Evolutionary conservation across 2,113 vertebrate species (phyloP), one percentile per base, ranked within the genome.

Genomic region (Pteropus alecto): DNA sequence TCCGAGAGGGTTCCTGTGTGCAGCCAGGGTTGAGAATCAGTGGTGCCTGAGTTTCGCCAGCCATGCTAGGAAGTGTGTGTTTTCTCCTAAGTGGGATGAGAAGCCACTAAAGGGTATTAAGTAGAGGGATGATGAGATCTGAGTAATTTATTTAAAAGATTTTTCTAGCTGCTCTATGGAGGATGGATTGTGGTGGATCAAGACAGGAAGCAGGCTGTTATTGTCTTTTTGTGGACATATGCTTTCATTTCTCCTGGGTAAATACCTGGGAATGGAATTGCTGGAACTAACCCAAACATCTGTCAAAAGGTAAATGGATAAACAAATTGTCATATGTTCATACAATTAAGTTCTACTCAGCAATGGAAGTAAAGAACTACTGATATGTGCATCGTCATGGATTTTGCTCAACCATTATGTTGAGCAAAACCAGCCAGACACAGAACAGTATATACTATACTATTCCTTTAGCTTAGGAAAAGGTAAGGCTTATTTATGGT

Each of bases 201-300:
- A 41, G 91, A 73, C 60, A 74, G 26, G 65, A 92, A 78, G 38
- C 51, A 35, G 56, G 22, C 22, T 38, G 30, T 63, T 90, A 33
- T 21, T 58, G 14, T 79, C 21, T 48, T 51, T 78, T 60, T 67
- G 74, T 51, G 78, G 84, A 70, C 43, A 51, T 35, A 65, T 41
- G 70, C 73, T 89, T 95, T 94, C 74, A 79, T 79, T 92, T 83
- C 88, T 90, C 74, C 70, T 28, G 14, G 63, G 77, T 61, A 78
- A 94, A 92, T 43, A 90, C 35, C 54, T 81, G 60, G 46, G 61
- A 93, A 95, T 91, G 67, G 77, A 60, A 85, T 71, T 28, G n/a
- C 86, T 96, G 63, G 90, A 96, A 95, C 67, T 82, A 46, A 87
- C 81, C 73, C 89, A 60, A 93, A 83, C n/a, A 51, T 73, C 68